These are phyloP conservation scores for Arion vulgaris DNA, from an alignment of 1,140 invertebrate genomes.

Conservation along the genomic window DNA sequence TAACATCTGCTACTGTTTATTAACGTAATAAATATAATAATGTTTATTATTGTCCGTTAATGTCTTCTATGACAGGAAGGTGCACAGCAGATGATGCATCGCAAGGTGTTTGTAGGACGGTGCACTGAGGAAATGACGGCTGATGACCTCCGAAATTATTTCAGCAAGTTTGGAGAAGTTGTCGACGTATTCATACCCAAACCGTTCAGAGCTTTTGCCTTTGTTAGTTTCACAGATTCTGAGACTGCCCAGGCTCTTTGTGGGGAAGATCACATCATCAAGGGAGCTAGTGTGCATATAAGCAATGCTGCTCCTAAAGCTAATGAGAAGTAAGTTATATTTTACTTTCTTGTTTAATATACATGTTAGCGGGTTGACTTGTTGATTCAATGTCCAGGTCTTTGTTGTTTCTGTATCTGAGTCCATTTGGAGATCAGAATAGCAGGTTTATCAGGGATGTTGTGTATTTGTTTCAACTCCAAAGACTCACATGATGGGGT, in stretches of 20 bases:
- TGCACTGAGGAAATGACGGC: constrained; percentile 72
- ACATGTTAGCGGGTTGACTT: background rate
- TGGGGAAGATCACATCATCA: constrained; percentile 97
- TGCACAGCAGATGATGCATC: constrained; percentile 61
- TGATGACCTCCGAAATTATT: constrained; percentile 73
- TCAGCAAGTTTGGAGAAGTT: constrained; percentile 73
- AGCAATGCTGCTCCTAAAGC: constrained; percentile 93
- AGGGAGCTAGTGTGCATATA: constrained; percentile 94
- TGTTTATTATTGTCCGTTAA: too few species aligned
- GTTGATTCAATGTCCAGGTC: too few species aligned
- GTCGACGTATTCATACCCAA: constrained; percentile 76
- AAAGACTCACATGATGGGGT: too few species aligned
- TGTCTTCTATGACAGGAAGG: constrained; percentile 56
- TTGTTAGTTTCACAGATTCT: constrained; percentile 74
- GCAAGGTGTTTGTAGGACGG: constrained; percentile 74
- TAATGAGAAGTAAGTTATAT: constrained; percentile 49
- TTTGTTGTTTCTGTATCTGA: too few species aligned
- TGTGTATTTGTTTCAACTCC: too few species aligned
- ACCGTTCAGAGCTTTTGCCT: constrained; percentile 75
- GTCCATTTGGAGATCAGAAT: too few species aligned
- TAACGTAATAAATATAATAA: too few species aligned
- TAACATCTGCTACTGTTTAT: too few species aligned
- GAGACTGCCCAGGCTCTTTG: constrained; percentile 90
- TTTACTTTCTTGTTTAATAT: background rate
- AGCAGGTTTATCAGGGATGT: too few species aligned